These are phyloP conservation scores for Vespertilio murinus DNA, from an alignment of 2,797 vertebrate species.

Conservation along the genomic window DNA sequence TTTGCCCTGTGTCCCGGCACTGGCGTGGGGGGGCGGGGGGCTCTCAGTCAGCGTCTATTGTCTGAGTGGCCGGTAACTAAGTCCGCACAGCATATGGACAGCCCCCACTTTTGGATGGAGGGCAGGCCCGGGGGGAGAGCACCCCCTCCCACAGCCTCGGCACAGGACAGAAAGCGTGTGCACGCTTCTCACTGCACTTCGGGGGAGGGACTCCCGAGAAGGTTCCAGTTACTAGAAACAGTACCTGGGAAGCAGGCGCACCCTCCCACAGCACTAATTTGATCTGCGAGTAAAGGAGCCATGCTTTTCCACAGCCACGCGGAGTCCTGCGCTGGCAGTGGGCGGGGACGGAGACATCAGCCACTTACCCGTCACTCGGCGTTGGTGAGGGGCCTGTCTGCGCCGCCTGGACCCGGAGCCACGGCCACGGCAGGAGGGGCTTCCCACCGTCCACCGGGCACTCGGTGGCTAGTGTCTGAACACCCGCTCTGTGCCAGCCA, in stretches of 20 bases:
- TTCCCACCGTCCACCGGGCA: not conserved
- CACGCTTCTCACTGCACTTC: not conserved
- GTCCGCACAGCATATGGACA: not conserved
- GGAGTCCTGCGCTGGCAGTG: not conserved
- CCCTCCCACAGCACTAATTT: not conserved
- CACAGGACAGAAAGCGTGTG: not conserved
- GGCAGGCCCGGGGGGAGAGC: not conserved
- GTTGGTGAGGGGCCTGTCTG: not conserved
- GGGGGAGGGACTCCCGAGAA: not conserved
- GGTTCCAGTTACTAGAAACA: not conserved
- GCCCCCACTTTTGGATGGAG: accelerated
- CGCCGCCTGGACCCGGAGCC: not conserved
- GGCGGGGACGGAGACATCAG: not conserved
- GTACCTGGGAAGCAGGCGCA: not conserved
- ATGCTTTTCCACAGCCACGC: not conserved
- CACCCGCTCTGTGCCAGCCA: not conserved
- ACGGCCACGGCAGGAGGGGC: not conserved
- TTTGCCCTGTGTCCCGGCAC: not conserved
- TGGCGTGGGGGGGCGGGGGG: accelerated
- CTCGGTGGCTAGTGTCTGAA: not conserved
- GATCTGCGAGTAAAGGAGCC: not conserved
- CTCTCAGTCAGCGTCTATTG: not conserved
- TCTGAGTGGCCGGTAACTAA: not conserved
- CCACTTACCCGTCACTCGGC: not conserved
- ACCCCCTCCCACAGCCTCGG: not conserved